Conservation (phyloP, 2,888 invertebrate genomes). For the Liodrosophila aerea region DNA sequence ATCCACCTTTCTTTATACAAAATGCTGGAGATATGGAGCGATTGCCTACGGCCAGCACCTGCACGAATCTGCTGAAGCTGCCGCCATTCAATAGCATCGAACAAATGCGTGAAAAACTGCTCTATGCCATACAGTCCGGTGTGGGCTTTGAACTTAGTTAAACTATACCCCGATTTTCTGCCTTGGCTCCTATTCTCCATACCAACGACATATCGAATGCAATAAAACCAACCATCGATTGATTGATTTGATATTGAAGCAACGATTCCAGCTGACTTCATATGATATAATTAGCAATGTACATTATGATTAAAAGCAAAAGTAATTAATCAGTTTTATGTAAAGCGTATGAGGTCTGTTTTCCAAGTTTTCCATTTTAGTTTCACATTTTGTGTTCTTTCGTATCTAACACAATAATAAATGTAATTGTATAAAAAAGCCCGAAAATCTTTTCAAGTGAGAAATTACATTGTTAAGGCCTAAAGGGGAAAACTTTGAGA, state of each 20-base stretch:
- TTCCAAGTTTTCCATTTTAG: slow-evolving; percentile 44
- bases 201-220: slow-evolving; percentile 54
- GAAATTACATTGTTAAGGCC: slow-evolving; percentile 10
- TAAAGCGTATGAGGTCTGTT: slow-evolving; percentile 71
- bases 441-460: slow-evolving; percentile 15
- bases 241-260: slow-evolving; percentile 26
- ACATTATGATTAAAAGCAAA: slow-evolving; percentile 44
- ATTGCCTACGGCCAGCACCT: slow-evolving; percentile 98
- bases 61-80: slow-evolving; percentile 98
- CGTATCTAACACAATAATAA: slow-evolving; percentile 38
- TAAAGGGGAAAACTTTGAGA: slow-evolving; percentile 18
- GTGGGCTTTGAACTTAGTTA: slow-evolving; percentile 98
- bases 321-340: slow-evolving; percentile 53
- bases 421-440: slow-evolving; percentile 29
- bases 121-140: slow-evolving; percentile 96
- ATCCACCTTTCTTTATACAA: slow-evolving; percentile 98
- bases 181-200: neutral
- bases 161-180: slow-evolving; percentile 58
- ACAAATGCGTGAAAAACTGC: slow-evolving; percentile 90
- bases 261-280: slow-evolving; percentile 54
- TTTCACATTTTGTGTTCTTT: slow-evolving; percentile 38
- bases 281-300: slow-evolving; percentile 23
- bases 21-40: slow-evolving; percentile 94
- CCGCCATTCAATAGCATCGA: slow-evolving; percentile 93
- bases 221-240: slow-evolving; percentile 21